phyloP scores from a whole-genome alignment of 2,797 vertebrate genomes.

The Picus viridis region DNA sequence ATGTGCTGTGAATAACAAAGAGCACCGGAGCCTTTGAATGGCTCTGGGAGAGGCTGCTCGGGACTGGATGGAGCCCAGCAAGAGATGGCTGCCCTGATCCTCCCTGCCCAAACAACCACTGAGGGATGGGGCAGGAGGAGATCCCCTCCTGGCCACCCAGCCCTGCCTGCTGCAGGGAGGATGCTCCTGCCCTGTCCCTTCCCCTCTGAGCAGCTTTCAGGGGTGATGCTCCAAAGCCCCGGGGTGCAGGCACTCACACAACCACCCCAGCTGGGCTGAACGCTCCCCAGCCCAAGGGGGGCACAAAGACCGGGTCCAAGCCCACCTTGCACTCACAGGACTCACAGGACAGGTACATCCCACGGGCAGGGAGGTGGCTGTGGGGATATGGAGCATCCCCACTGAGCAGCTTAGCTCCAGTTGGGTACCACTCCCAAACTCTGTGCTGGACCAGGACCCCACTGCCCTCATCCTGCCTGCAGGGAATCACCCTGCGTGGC shows the following conservation, averaged over 20 bases:
- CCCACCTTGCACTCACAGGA: fast-evolving
- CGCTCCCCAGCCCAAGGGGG: fast-evolving
- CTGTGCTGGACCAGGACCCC: not conserved
- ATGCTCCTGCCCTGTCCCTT: not conserved
- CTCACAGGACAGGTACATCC: not conserved
- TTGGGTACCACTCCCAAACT: not conserved
- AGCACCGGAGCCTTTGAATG: not conserved
- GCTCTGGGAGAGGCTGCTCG: not conserved
- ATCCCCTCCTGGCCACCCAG: not conserved
- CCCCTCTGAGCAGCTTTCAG: not conserved
- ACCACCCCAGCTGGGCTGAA: not conserved
- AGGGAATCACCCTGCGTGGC: not conserved
- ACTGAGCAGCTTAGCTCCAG: not conserved
- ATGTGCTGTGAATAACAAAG: conserved; percentile 22
- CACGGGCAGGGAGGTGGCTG: not conserved
- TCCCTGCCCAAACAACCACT: not conserved
- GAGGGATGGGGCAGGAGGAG: not conserved
- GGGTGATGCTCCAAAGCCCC: not conserved
- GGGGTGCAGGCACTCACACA: not conserved
- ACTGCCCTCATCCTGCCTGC: not conserved
- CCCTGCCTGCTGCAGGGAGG: not conserved
- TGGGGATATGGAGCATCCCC: not conserved
- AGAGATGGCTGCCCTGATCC: not conserved
- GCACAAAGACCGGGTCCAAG: not conserved
- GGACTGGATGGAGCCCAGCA: not conserved